phyloP scores from a whole-genome alignment of 1,140 invertebrate genomes.

The Panonychus citri region DNA sequence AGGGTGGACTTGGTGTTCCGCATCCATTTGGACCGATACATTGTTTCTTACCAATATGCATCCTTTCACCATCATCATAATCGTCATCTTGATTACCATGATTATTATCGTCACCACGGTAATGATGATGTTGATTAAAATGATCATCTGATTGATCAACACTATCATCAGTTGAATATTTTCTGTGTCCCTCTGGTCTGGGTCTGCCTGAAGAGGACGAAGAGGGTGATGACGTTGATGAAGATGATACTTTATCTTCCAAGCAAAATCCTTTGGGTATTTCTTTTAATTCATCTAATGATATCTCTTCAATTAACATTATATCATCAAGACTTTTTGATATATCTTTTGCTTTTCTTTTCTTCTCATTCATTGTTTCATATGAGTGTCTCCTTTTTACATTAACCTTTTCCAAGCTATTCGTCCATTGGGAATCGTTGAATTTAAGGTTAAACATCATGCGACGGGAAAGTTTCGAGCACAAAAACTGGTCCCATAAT shows the following conservation, averaged over 20 bases:
- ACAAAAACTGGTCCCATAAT: slow-evolving; percentile 12
- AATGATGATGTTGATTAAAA: background rate
- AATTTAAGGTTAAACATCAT: slow-evolving; percentile 11
- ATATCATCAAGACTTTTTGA: background rate
- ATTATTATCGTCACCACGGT: background rate
- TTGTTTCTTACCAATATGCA: background rate
- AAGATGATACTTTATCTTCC: background rate
- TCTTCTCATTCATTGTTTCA: background rate
- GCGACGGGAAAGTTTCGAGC: slow-evolving; percentile 5
- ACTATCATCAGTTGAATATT: too few relatives aligned
- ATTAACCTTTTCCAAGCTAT: background rate
- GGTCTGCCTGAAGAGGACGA: background rate
- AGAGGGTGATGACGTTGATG: background rate
- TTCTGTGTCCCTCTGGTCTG: background rate
- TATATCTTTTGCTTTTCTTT: background rate
- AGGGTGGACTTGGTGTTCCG: slow-evolving; percentile 2
- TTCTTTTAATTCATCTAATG: slow-evolving; percentile 3
- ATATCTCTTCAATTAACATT: background rate
- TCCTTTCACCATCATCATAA: background rate
- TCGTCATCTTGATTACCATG: too few relatives aligned
- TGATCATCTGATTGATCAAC: too few relatives aligned
- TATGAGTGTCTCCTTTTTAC: slow-evolving; percentile 3
- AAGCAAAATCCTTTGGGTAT: too few relatives aligned
- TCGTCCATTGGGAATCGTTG: slow-evolving; percentile 9
- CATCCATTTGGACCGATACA: slow-evolving; percentile 6